Percentiles rank a stretch among this genome's conserved stretches.
Conservation (phyloP, 2,113 vertebrate species). For the Sinocyclocheilus anophthalmus region DNA sequence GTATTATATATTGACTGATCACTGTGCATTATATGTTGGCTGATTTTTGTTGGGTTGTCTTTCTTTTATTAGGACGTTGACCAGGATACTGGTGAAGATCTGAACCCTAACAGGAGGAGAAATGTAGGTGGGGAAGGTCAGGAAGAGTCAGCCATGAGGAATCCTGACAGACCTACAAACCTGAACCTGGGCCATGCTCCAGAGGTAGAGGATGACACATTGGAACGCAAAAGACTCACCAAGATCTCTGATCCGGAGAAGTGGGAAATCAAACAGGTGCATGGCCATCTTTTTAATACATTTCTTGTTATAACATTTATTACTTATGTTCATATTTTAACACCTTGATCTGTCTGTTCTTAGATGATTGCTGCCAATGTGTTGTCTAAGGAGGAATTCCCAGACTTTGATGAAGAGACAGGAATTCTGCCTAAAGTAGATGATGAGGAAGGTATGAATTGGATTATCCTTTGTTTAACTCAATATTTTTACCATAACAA, state of each 20-base stretch:
- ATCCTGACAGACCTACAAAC: slow-evolving; percentile 93
- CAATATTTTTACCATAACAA: neutral
- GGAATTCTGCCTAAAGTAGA: slow-evolving; percentile 98
- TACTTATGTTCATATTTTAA: neutral
- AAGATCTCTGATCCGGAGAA: slow-evolving; percentile 98
- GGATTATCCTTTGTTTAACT: neutral
- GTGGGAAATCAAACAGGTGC: slow-evolving; percentile 98
- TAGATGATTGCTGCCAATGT: slow-evolving; percentile 99
- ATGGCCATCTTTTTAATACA: neutral
- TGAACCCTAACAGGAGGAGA: slow-evolving; percentile 92
- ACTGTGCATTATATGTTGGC: neutral
- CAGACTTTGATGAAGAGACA: slow-evolving; percentile 97
- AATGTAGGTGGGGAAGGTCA: slow-evolving; percentile 85
- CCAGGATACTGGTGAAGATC: slow-evolving; percentile 94
- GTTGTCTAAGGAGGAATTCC: slow-evolving; percentile 97
- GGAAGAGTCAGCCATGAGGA: slow-evolving; percentile 90
- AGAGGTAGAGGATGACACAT: slow-evolving; percentile 91
- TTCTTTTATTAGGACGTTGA: slow-evolving; percentile 87
- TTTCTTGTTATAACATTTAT: neutral
- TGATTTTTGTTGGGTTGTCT: slow-evolving; percentile 11
- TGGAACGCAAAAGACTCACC: slow-evolving; percentile 94
- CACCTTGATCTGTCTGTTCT: slow-evolving; percentile 18
- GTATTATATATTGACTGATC: neutral
- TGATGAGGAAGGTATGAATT: slow-evolving; percentile 90
- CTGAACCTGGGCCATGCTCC: slow-evolving; percentile 88